Base-by-base conservation (phyloP, 2,888 invertebrate species). In the Phrixothrix hirtus region DNA sequence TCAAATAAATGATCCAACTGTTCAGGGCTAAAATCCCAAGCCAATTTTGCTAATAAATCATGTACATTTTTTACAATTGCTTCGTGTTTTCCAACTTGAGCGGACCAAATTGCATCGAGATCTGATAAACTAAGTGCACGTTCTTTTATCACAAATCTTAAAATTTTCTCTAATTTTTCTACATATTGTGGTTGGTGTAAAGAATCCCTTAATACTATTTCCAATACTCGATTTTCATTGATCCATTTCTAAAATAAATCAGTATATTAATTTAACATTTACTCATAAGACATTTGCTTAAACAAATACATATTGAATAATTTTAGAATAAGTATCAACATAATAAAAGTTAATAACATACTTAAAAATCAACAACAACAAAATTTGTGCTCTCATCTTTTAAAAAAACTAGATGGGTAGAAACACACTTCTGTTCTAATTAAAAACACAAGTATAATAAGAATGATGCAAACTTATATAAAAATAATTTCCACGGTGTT, bases 61-160 rank as follows among this genome's bases (percentile, higher is more conserved):
- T 98, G 97, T 30, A 98, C 89, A 73, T 98, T 98, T 76, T 95
- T 97, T 5, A 97, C 97, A 65, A 98, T 98, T 5, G 96, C 96
- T 75, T 97, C 97, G 75, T 97, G 97, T 77, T 97, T 97, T 10
- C 95, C 96, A 53, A 91, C 91, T 78, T 97, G 97, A 2, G 97
- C 96, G 45, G 91, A 90, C 97, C 97, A 98, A 58, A 98, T 89
- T 9, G 92, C 92, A 72, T 97, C 96, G 63, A 98, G 80, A 75
- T 98, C 97, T 61, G 89, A 88, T 41, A 92, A 78, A 2, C 93
- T 92, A 51, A 98, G 78, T 0, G 94, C 89, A 63, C 88, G 85
- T 72, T 93, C 93, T 75, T 97, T 97, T 66, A 97, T 96, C 73
- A 97, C 89, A 78, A 98, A 98, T 54, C 97, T 85, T 64, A 98